Conservation (phyloP, 2,888 invertebrate species). For the Sussaba pulchella region DNA sequence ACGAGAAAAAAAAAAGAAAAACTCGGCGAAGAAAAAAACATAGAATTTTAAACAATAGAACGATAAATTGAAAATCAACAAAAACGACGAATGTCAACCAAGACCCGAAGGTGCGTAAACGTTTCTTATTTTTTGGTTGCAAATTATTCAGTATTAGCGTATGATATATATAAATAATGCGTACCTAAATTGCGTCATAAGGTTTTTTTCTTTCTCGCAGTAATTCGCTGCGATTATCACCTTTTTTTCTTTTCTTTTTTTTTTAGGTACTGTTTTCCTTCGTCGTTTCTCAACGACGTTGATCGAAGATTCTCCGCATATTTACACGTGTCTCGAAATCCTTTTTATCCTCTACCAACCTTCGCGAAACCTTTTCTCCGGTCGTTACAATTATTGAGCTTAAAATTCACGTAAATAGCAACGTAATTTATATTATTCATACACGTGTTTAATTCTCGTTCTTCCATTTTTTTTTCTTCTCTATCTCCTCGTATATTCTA, state of each 20-base stretch:
- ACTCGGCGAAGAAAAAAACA: too few relatives aligned
- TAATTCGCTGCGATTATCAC: conserved; percentile 52
- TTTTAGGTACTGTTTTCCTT: neutral
- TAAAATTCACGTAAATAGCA: conserved; percentile 71
- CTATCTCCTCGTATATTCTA: conserved; percentile 68
- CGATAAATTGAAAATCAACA: conserved; percentile 56
- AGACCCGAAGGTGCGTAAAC: conserved; percentile 69
- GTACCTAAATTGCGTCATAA: conserved; percentile 32
- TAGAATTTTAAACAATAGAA: too few relatives aligned
- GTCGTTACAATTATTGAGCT: conserved; percentile 73
- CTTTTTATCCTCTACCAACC: conserved; percentile 17
- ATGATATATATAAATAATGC: conserved; percentile 36
- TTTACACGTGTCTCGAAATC: conserved; percentile 58
- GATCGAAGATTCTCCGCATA: conserved; percentile 40
- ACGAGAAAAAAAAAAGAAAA: conserved; percentile 43
- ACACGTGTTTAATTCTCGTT: conserved; percentile 45
- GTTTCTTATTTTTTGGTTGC: conserved; percentile 63
- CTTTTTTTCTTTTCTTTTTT: conserved; percentile 23
- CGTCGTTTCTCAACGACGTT: conserved; percentile 4
- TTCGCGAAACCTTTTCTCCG: conserved; percentile 47
- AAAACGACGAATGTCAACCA: conserved; percentile 65
- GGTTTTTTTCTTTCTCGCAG: conserved; percentile 50
- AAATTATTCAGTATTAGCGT: conserved; percentile 59
- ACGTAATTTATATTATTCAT: conserved; percentile 62
- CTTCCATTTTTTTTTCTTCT: conserved; percentile 26